Evolutionary conservation across 2,888 invertebrate species (phyloP).

Genomic region (Hirtodrosophila trivittata): DNA sequence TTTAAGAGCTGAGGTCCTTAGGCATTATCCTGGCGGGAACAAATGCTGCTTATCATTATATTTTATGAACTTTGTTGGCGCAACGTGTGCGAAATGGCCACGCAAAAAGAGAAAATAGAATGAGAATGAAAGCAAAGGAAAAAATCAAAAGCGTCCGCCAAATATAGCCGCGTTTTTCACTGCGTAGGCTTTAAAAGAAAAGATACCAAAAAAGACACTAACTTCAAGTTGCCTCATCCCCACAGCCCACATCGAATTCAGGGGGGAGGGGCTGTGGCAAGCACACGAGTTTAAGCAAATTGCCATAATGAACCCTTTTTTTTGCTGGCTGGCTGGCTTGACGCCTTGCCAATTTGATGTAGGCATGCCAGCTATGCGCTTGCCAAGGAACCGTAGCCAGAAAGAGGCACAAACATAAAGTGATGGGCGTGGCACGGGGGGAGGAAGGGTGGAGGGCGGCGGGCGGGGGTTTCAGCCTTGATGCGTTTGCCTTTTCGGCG

Average conservation of each 20-base stretch:
- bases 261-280: constrained; percentile 1
- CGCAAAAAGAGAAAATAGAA: constrained; percentile 6
- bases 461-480: constrained; percentile 38
- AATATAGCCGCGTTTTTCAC: constrained; percentile 53
- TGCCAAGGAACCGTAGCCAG: constrained; percentile 59
- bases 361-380: constrained; percentile 64
- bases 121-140: constrained; percentile 1
- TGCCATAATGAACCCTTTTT: constrained; percentile 78
- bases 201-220: constrained; percentile 50
- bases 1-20: constrained; percentile 13
- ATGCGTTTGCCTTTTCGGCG: constrained; percentile 78
- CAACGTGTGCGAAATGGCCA: constrained; percentile 60
- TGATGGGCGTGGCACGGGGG: constrained; percentile 4
- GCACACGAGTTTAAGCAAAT: constrained; percentile 75
- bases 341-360: constrained; percentile 79
- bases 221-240: constrained; percentile 41
- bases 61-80: constrained; percentile 66
- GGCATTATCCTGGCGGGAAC: constrained; percentile 16
- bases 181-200: constrained; percentile 58
- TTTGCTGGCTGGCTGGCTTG: constrained; percentile 56
- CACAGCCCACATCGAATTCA: neutral
- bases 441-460: no score
- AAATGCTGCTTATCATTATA: constrained; percentile 76
- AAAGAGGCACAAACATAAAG: constrained; percentile 30
- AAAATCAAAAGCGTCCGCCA: constrained; percentile 26